phyloP scores from a whole-genome alignment of 2,888 invertebrate genomes.

The Eupithecia dodoneata region DNA sequence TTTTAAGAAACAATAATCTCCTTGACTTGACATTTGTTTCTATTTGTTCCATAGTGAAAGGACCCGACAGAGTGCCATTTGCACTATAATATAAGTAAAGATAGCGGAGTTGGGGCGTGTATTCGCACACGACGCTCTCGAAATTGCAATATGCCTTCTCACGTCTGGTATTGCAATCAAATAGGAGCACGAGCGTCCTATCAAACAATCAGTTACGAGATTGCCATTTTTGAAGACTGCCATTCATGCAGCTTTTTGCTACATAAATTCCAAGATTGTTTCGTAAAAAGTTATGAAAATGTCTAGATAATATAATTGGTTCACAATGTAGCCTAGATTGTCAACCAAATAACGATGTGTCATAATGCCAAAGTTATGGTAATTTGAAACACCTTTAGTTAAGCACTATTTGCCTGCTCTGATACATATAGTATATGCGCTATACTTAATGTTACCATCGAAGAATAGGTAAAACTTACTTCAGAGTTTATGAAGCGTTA shows the following conservation, averaged over 20 bases:
- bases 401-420: not conserved
- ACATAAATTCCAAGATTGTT: slow-evolving; percentile 29
- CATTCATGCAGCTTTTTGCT: slow-evolving; percentile 32
- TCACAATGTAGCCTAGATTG: not conserved
- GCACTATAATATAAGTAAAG: not conserved
- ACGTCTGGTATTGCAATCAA: slow-evolving; percentile 36
- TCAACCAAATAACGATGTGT: not conserved
- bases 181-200: slow-evolving; percentile 37
- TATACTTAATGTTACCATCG: not conserved
- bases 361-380: not conserved
- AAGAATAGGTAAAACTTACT: not conserved
- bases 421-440: not conserved
- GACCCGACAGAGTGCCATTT: not conserved
- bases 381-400: not conserved
- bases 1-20: not conserved
- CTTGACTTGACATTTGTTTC: not conserved
- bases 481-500: not conserved
- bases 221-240: slow-evolving; percentile 26
- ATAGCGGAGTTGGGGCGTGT: not conserved
- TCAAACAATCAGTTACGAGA: slow-evolving; percentile 35
- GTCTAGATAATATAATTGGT: slow-evolving; percentile 1
- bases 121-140: slow-evolving; percentile 3
- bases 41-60: not conserved
- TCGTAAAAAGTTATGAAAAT: slow-evolving; percentile 3
- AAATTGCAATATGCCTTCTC: slow-evolving; percentile 19